Conservation (phyloP, 2,797 vertebrate species). For the Eutrigla gurnardus region DNA sequence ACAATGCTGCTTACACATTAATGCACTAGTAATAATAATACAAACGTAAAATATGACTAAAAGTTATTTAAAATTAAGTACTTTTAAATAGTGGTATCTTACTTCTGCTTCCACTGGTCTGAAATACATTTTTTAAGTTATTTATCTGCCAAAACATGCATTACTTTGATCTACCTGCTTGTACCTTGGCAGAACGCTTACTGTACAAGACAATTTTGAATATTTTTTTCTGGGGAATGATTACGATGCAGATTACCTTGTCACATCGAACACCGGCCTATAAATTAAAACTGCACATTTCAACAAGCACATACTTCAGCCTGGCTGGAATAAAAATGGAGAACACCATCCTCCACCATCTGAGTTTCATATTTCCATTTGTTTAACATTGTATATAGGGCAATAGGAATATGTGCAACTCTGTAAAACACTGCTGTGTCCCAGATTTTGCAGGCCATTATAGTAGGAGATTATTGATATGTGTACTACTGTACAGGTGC, state of each 20-base stretch:
- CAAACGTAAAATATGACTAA: neutral
- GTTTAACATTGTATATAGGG: conserved; percentile 61
- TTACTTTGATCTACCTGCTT: conserved; percentile 59
- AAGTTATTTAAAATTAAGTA: neutral
- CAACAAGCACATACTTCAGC: conserved; percentile 29
- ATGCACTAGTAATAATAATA: neutral
- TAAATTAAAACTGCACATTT: conserved; percentile 42
- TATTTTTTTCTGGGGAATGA: conserved; percentile 44
- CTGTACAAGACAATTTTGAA: conserved; percentile 52
- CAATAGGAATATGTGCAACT: conserved; percentile 46
- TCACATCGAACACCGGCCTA: conserved; percentile 34
- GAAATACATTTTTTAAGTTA: conserved; percentile 8
- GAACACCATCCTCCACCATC: conserved; percentile 31
- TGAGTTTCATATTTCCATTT: conserved; percentile 48
- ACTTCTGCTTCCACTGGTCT: neutral
- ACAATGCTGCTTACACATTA: neutral
- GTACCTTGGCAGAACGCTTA: conserved; percentile 48
- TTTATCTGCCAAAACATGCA: conserved; percentile 62
- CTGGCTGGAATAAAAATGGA: conserved; percentile 29
- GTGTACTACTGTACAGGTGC: conserved; percentile 45
- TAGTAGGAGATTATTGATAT: conserved; percentile 66
- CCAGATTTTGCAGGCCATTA: conserved; percentile 68
- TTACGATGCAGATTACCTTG: conserved; percentile 68
- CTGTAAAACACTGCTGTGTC: conserved; percentile 51
- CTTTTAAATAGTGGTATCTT: neutral